A percentile compares a stretch with the other conserved stretches of the same genome.
These are phyloP conservation scores for Chesias legatella DNA, from an alignment of 2,888 invertebrate species.

Conservation along the genomic window DNA sequence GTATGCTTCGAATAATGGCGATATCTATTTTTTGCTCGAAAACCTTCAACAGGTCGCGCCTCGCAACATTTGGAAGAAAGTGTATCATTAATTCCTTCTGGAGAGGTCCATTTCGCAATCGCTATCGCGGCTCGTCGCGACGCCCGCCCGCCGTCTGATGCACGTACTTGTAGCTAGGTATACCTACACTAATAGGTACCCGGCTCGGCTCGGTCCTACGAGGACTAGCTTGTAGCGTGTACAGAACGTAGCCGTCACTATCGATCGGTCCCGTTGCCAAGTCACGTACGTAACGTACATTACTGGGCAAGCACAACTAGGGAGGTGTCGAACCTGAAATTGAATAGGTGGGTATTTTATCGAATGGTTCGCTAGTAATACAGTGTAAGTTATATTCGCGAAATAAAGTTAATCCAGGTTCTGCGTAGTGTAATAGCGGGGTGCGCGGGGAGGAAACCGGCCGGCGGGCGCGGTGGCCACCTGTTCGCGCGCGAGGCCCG, in stretches of 20 bases:
- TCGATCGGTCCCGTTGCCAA: slow-evolving; percentile 61
- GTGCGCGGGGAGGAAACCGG: slow-evolving; percentile 37
- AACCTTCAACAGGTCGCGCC: slow-evolving; percentile 44
- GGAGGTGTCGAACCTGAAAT: slow-evolving; percentile 37
- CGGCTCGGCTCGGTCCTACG: slow-evolving; percentile 11
- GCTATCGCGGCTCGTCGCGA: background rate
- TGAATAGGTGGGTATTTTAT: slow-evolving; percentile 33
- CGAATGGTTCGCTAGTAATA: slow-evolving; percentile 36
- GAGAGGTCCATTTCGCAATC: slow-evolving; percentile 11
- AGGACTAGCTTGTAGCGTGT: slow-evolving; percentile 24
- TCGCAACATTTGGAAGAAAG: slow-evolving; percentile 22
- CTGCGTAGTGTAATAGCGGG: slow-evolving; percentile 56
- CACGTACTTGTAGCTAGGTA: slow-evolving; percentile 6
- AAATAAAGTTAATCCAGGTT: slow-evolving; percentile 73
- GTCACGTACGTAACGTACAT: slow-evolving; percentile 47
- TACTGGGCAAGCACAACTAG: slow-evolving; percentile 40
- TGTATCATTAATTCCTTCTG: slow-evolving; percentile 17
- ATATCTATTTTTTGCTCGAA: slow-evolving; percentile 31
- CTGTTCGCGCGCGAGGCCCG: slow-evolving; percentile 55
- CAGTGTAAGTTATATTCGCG: slow-evolving; percentile 54
- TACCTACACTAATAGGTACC: slow-evolving; percentile 7
- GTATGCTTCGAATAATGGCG: slow-evolving; percentile 31
- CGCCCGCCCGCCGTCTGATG: slow-evolving; percentile 9
- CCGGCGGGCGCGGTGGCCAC: slow-evolving; percentile 58
- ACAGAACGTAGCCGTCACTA: slow-evolving; percentile 38